Conservation (phyloP, 1,140 invertebrate genomes). For the Geopemphigus sp. region DNA sequence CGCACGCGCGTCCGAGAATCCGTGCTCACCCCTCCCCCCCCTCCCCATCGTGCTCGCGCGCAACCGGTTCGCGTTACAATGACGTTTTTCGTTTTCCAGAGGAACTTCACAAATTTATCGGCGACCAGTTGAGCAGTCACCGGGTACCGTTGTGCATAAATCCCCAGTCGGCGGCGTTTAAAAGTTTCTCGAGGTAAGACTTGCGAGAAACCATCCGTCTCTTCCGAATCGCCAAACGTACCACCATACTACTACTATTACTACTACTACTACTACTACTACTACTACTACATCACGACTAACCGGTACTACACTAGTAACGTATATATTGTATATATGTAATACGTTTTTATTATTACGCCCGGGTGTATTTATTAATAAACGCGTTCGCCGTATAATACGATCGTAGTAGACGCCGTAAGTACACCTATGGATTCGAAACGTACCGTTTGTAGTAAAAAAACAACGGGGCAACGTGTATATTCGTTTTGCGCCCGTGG, state of each 20-base stretch:
- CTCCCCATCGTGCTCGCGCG: too few relatives aligned
- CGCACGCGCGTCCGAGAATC: too few relatives aligned
- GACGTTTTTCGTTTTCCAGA: constrained; percentile 64
- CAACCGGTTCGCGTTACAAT: too few relatives aligned
- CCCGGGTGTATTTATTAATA: neutral
- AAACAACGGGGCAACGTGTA: too few relatives aligned
- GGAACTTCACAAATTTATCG: constrained; percentile 97
- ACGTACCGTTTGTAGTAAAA: too few relatives aligned
- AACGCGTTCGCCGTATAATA: too few relatives aligned
- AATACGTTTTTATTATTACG: too few relatives aligned
- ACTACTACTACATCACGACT: constrained; percentile 35
- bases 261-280: constrained; percentile 26
- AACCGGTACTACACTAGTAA: constrained; percentile 16
- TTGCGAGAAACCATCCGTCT: constrained; percentile 48
- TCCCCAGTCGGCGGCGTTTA: constrained; percentile 97
- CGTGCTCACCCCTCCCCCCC: too few relatives aligned
- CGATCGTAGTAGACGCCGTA: too few relatives aligned
- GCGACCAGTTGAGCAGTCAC: constrained; percentile 85
- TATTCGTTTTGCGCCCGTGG: too few relatives aligned
- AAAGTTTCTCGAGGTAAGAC: constrained; percentile 98
- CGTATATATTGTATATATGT: constrained; percentile 8
- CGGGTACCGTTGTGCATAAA: constrained; percentile 98
- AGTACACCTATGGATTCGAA: too few relatives aligned
- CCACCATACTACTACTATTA: constrained; percentile 31
- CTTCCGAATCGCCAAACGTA: constrained; percentile 39